These are phyloP conservation scores for Minunthozetes semirufus DNA, from an alignment of 2,888 invertebrate genomes.

Conservation along the genomic window DNA sequence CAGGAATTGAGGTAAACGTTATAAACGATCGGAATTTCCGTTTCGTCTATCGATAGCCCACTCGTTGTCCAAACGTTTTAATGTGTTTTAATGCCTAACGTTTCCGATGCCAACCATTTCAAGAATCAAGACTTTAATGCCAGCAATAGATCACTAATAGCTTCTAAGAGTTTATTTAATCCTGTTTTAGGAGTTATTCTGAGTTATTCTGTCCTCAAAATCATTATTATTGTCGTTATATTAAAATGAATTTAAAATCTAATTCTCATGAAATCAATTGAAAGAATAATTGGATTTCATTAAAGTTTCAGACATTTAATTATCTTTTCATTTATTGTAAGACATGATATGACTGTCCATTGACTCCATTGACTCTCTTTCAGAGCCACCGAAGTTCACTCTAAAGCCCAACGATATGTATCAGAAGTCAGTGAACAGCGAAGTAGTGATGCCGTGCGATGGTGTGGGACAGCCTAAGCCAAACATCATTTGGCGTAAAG, in stretches of 20 bases:
- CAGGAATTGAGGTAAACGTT: neutral
- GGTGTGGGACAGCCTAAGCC: conserved; percentile 65
- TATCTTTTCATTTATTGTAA: too few species aligned
- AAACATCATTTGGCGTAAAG: conserved; percentile 77
- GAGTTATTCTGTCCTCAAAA: too few species aligned
- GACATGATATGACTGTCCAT: too few species aligned
- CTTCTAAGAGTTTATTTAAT: neutral
- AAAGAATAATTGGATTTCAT: neutral
- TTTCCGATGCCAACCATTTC: conserved; percentile 14
- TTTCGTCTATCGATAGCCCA: neutral
- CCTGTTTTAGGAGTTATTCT: neutral
- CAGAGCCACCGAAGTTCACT: conserved; percentile 86
- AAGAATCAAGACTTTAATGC: neutral
- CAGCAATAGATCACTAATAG: neutral
- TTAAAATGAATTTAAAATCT: too few species aligned
- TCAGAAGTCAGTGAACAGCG: conserved; percentile 80
- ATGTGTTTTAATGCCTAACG: conserved; percentile 21
- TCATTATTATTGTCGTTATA: too few species aligned
- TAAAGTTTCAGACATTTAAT: neutral
- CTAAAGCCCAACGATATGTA: conserved; percentile 84
- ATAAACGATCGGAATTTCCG: conserved; percentile 2
- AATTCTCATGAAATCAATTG: neutral
- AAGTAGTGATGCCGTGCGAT: conserved; percentile 89
- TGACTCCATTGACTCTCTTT: neutral
- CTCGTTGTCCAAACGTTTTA: conserved; percentile 3